A percentile compares a stretch with the other conserved stretches of the same genome.
Evolutionary conservation across 2,888 invertebrate genomes (phyloP).

Genomic region (Spilosoma lubricipeda): DNA sequence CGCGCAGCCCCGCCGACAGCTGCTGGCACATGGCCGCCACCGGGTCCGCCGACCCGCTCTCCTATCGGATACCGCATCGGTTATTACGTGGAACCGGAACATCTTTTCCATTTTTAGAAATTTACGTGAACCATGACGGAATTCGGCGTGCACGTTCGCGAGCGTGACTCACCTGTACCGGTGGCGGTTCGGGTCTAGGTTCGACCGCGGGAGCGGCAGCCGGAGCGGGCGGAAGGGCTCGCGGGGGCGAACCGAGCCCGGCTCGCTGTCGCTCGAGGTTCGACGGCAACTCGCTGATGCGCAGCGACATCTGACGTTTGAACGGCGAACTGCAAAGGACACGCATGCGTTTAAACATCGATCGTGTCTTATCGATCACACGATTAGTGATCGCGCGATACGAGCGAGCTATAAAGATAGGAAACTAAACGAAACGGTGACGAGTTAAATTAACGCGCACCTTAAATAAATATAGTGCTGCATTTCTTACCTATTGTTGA

Average conservation of each 20-base stretch:
- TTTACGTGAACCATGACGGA: neutral
- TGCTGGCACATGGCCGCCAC: conserved; percentile 94
- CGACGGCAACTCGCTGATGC: conserved; percentile 97
- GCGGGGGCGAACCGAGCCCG: conserved; percentile 91
- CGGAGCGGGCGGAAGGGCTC: conserved; percentile 85
- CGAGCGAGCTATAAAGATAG: no score
- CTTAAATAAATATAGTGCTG: no score
- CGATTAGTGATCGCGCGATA: no score
- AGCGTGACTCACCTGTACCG: conserved; percentile 29
- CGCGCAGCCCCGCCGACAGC: conserved; percentile 90
- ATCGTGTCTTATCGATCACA: neutral
- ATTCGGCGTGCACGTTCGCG: neutral
- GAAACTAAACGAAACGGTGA: no score
- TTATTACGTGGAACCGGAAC: neutral
- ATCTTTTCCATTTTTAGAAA: neutral
- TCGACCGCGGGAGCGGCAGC: conserved; percentile 64
- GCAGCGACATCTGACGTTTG: conserved; percentile 97
- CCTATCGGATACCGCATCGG: neutral
- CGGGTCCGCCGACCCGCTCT: conserved; percentile 70
- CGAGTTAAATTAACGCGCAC: no score
- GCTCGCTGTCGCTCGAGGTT: conserved; percentile 93
- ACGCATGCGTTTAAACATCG: neutral
- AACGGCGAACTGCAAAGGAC: conserved; percentile 92
- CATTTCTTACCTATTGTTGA: conserved; percentile 83
- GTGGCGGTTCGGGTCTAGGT: conserved; percentile 51